phyloP scores from a whole-genome alignment of 2,113 vertebrate genomes.

The Trematocara variabile region DNA sequence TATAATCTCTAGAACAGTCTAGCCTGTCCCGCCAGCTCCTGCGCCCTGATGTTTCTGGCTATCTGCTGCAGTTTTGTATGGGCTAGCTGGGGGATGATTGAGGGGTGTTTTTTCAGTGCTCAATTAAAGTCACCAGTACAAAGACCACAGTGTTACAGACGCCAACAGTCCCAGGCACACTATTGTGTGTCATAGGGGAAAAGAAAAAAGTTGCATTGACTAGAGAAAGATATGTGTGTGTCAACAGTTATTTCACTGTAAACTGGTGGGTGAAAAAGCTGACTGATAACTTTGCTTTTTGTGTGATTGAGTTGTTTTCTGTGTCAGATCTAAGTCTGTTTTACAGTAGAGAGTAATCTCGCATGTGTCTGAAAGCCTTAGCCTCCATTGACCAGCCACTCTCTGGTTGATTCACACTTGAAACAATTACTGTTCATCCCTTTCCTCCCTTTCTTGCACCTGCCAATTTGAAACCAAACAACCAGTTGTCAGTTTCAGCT shows the following conservation, averaged over 20 bases:
- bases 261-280: slow-evolving; percentile 33
- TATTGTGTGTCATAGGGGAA: slow-evolving; percentile 33
- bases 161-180: slow-evolving; percentile 60
- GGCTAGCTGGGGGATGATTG: slow-evolving; percentile 12
- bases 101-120: slow-evolving; percentile 40
- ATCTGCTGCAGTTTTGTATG: slow-evolving; percentile 9
- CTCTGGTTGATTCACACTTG: neutral
- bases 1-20: neutral
- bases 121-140: slow-evolving; percentile 56
- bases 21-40: neutral
- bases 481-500: neutral
- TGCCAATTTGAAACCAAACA: neutral
- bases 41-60: neutral
- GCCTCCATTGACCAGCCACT: neutral
- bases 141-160: slow-evolving; percentile 57
- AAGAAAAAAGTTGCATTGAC: slow-evolving; percentile 17
- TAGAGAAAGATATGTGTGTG: slow-evolving; percentile 28
- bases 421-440: neutral
- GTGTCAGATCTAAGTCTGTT: neutral
- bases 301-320: fast-evolving
- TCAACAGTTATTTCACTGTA: slow-evolving; percentile 32
- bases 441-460: neutral
- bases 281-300: neutral
- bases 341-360: neutral
- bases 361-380: neutral